These are phyloP conservation scores for Drosophila melanica DNA, from an alignment of 1,140 invertebrate genomes.

Conservation along the genomic window DNA sequence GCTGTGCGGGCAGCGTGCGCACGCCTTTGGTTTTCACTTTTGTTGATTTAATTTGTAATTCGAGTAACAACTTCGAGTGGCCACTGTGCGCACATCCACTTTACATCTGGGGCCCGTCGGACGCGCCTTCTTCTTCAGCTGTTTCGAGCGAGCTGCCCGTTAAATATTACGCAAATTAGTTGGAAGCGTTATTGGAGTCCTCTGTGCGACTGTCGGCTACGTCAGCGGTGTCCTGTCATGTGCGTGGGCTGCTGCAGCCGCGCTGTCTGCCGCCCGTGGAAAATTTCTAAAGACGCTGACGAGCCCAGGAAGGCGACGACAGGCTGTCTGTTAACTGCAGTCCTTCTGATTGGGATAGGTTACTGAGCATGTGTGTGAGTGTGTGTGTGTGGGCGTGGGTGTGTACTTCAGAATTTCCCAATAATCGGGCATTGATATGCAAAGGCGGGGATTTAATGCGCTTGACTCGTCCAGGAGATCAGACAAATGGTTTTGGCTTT, in stretches of 20 bases:
- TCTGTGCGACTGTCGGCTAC: slow-evolving; percentile 12
- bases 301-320: slow-evolving; percentile 48
- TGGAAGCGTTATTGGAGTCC: slow-evolving; percentile 76
- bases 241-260: slow-evolving; percentile 54
- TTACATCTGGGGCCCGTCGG: slow-evolving; percentile 14
- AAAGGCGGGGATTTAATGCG: slow-evolving; percentile 32
- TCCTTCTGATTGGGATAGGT: slow-evolving; percentile 27
- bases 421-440: slow-evolving; percentile 54
- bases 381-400: neutral
- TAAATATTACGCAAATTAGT: slow-evolving; percentile 80
- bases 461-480: slow-evolving; percentile 34
- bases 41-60: slow-evolving; percentile 83
- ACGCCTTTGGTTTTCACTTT: slow-evolving; percentile 56
- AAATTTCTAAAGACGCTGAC: slow-evolving; percentile 57
- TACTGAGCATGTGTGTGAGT: neutral
- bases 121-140: slow-evolving; percentile 20
- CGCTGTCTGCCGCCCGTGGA: slow-evolving; percentile 52
- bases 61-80: slow-evolving; percentile 73
- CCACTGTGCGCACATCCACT: slow-evolving; percentile 29
- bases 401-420: slow-evolving; percentile 5
- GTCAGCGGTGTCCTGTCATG: slow-evolving; percentile 40
- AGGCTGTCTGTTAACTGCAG: slow-evolving; percentile 64
- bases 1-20: slow-evolving; percentile 39
- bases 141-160: slow-evolving; percentile 21
- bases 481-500: slow-evolving; percentile 36